phyloP scores from a whole-genome alignment of 2,888 invertebrate genomes.

The Dolichomitus sp. region DNA sequence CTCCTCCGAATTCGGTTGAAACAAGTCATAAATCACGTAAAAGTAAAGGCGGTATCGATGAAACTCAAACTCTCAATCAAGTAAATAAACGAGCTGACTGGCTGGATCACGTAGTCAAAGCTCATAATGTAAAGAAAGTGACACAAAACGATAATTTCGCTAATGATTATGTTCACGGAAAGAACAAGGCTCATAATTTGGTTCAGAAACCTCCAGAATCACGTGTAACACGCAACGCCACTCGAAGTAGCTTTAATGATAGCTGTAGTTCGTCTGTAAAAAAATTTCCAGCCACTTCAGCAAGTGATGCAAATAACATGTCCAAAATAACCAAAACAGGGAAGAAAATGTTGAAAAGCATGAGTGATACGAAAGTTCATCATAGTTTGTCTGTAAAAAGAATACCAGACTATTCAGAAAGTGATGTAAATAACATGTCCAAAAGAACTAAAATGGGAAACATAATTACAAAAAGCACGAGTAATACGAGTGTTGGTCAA shows the following conservation, averaged over 20 bases:
- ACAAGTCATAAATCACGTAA: conserved; percentile 2
- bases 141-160: background rate
- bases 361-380: background rate
- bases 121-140: conserved; percentile 16
- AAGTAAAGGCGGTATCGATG: background rate
- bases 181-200: conserved; percentile 20
- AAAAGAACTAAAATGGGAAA: background rate
- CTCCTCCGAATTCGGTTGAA: background rate
- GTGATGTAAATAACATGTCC: background rate
- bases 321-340: background rate
- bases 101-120: conserved; percentile 62
- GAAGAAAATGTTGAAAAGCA: background rate
- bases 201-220: conserved; percentile 21
- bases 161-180: background rate
- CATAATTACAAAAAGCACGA: background rate
- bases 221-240: background rate
- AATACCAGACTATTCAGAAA: background rate
- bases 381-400: background rate
- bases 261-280: background rate
- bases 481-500: background rate
- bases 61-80: conserved; percentile 23
- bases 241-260: background rate
- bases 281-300: background rate
- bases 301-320: background rate
- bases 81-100: conserved; percentile 53